phyloP scores from a whole-genome alignment of 2,113 vertebrate genomes.

The Catharus minimus region DNA sequence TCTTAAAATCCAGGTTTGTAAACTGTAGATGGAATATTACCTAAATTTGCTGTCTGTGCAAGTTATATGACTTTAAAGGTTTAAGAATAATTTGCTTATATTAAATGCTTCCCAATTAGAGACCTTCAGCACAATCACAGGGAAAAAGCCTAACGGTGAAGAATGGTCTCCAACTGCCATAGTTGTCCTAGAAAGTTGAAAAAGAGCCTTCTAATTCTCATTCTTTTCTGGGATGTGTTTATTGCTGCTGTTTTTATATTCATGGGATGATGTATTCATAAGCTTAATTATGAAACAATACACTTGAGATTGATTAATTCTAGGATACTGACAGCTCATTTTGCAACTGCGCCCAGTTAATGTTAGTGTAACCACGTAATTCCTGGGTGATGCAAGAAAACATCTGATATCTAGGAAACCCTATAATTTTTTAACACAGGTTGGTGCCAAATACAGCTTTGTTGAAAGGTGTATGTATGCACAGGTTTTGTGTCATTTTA shows the following conservation, averaged over 20 bases:
- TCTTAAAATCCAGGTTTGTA: background rate
- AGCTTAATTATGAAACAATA: slow-evolving; percentile 50
- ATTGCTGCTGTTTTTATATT: slow-evolving; percentile 40
- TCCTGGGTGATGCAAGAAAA: slow-evolving; percentile 52
- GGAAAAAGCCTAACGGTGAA: background rate
- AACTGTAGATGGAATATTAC: background rate
- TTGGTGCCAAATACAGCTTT: background rate
- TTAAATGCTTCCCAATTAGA: background rate
- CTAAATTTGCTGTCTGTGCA: background rate
- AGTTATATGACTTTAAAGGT: background rate
- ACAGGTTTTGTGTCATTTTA: background rate
- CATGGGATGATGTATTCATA: slow-evolving; percentile 12
- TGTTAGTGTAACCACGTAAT: slow-evolving; percentile 29
- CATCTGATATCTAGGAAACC: slow-evolving; percentile 58
- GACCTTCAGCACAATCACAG: background rate
- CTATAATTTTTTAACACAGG: slow-evolving; percentile 34
- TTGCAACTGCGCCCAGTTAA: slow-evolving; percentile 7
- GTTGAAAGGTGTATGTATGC: background rate
- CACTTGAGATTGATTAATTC: slow-evolving; percentile 53
- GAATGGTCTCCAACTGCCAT: background rate
- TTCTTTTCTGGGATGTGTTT: slow-evolving; percentile 6
- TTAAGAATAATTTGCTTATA: background rate
- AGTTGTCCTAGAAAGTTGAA: slow-evolving; percentile 1
- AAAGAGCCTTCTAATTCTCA: slow-evolving; percentile 9
- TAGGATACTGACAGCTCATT: slow-evolving; percentile 37